Evolutionary conservation across 2,797 vertebrate genomes (phyloP).

Genomic region (Megalops cyprinoides): DNA sequence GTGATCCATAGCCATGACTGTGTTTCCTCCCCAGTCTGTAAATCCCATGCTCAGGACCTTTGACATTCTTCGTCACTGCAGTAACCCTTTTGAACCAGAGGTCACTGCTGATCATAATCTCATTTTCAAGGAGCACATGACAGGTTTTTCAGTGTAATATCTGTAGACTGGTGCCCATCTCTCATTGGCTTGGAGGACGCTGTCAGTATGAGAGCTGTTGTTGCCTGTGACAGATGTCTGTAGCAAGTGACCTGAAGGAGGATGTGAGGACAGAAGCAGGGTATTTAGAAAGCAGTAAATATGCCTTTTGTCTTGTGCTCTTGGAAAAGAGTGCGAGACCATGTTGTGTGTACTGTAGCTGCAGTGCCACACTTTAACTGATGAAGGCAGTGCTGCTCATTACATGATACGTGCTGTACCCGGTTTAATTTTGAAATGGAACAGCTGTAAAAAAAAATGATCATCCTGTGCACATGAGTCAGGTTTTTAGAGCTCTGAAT

Average conservation of each 20-base stretch:
- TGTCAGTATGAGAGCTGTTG: not conserved
- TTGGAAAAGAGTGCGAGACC: not conserved
- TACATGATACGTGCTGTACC: not conserved
- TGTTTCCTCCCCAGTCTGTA: not conserved
- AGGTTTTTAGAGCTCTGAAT: not conserved
- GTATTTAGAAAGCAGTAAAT: conserved; percentile 26
- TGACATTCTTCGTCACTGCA: conserved; percentile 14
- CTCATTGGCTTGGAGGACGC: conserved; percentile 22
- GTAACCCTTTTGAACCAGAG: not conserved
- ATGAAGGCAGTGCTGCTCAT: not conserved
- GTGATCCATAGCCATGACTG: not conserved
- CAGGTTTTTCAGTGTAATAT: not conserved
- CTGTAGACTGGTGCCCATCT: not conserved
- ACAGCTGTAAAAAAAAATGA: not conserved
- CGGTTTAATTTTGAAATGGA: conserved; percentile 12
- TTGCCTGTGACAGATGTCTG: conserved; percentile 26
- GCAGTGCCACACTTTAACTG: not conserved
- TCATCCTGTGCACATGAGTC: not conserved
- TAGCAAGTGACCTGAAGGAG: not conserved
- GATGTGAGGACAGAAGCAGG: not conserved
- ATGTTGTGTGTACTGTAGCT: not conserved
- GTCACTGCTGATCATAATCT: conserved; percentile 28
- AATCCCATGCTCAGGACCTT: not conserved
- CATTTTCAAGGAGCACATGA: not conserved
- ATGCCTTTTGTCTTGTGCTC: not conserved